Evolutionary conservation across 2,888 invertebrate species (phyloP).

Genomic region (Caprella mutica): DNA sequence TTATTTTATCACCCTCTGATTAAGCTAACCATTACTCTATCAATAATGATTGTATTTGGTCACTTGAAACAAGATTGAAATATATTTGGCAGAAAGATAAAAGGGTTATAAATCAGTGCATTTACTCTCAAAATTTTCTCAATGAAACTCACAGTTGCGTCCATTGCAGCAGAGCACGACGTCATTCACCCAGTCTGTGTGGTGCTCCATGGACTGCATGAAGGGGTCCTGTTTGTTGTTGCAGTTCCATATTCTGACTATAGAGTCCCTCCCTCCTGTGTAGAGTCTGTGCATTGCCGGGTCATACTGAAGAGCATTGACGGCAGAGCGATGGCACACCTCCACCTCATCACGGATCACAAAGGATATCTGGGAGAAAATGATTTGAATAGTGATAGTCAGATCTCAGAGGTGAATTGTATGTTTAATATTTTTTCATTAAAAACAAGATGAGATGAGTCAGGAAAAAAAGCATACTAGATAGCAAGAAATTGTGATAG

Average conservation of each 20-base stretch:
- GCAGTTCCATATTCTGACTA: constrained; percentile 77
- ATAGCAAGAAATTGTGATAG: too few species aligned
- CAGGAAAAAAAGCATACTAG: too few species aligned
- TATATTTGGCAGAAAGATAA: not conserved
- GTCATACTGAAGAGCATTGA: constrained; percentile 91
- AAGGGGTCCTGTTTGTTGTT: constrained; percentile 58
- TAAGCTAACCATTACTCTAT: too few species aligned
- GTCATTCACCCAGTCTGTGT: constrained; percentile 99
- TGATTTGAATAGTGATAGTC: not conserved
- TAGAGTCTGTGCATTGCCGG: constrained; percentile 74
- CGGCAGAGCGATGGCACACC: constrained; percentile 82
- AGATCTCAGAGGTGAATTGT: not conserved
- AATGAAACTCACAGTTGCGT: constrained; percentile 59
- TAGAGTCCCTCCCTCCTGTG: constrained; percentile 92
- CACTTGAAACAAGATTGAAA: not conserved
- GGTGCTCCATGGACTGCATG: constrained; percentile 96
- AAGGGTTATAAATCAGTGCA: not conserved
- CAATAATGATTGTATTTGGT: not conserved
- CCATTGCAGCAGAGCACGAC: constrained; percentile 95
- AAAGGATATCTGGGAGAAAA: constrained; percentile 71
- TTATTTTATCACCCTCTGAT: too few species aligned
- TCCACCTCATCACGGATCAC: constrained; percentile 95
- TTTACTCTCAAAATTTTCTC: not conserved
- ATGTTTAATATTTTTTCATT: not conserved
- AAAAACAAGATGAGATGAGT: not conserved